These are phyloP conservation scores for Streblospio benedicti DNA, from an alignment of 1,140 invertebrate species.

Conservation along the genomic window DNA sequence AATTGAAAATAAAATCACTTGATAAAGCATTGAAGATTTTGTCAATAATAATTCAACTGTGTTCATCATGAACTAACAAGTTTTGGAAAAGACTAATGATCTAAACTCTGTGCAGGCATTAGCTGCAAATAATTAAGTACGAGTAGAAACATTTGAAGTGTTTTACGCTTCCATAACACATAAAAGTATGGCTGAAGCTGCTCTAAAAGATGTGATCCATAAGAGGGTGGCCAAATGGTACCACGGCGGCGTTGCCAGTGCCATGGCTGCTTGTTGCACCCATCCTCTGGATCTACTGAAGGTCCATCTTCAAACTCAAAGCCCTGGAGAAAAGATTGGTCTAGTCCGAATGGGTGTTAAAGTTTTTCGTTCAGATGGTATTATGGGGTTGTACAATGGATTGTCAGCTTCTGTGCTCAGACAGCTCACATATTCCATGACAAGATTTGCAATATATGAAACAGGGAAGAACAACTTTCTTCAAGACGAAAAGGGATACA, in stretches of 20 bases:
- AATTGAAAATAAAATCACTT: no score
- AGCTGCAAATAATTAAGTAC: no score
- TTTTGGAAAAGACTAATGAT: no score
- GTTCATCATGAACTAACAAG: no score
- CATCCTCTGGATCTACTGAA: slow-evolving; percentile 96
- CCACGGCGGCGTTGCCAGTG: slow-evolving; percentile 89
- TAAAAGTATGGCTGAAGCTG: no score
- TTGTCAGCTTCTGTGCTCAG: slow-evolving; percentile 87
- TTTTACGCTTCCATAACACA: no score
- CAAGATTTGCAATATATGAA: slow-evolving; percentile 96
- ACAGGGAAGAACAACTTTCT: slow-evolving; percentile 47
- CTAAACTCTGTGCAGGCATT: no score
- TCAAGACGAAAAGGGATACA: slow-evolving; percentile 30
- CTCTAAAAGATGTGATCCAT: no score
- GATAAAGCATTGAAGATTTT: no score
- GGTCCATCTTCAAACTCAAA: slow-evolving; percentile 95
- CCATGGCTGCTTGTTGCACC: slow-evolving; percentile 89
- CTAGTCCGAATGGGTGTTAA: slow-evolving; percentile 46
- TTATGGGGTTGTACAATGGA: slow-evolving; percentile 90
- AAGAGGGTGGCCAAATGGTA: slow-evolving; percentile 65
- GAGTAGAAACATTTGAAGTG: no score
- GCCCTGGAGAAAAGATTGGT: slow-evolving; percentile 57
- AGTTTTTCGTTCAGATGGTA: slow-evolving; percentile 72
- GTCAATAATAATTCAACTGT: no score
- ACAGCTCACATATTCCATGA: slow-evolving; percentile 90